Evolutionary conservation across 1,140 invertebrate species (phyloP).

Genomic region (Trachymyrmex septentrionalis): DNA sequence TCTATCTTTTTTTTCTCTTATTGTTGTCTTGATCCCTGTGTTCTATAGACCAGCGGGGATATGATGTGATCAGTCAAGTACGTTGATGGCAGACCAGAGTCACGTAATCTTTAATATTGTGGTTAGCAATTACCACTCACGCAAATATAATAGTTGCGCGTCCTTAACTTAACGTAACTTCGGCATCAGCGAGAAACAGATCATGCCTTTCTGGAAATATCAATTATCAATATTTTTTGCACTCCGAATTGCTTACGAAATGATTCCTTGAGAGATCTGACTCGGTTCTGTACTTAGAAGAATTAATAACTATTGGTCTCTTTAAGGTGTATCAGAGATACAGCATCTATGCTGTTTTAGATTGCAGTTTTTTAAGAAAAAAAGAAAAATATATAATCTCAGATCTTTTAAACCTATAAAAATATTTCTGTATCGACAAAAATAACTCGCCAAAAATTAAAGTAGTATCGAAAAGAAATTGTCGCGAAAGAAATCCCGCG

Average conservation of each 20-base stretch:
- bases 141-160: slow-evolving; percentile 3
- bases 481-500: not conserved
- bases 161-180: slow-evolving; percentile 18
- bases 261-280: slow-evolving; percentile 11
- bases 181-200: slow-evolving; percentile 3
- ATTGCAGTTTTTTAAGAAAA: not conserved
- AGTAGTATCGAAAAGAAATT: slow-evolving; percentile 25
- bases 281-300: not conserved
- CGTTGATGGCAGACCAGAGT: slow-evolving; percentile 51
- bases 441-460: slow-evolving; percentile 33
- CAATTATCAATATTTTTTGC: not conserved
- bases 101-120: slow-evolving; percentile 46
- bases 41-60: slow-evolving; percentile 32
- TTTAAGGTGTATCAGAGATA: slow-evolving; percentile 3
- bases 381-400: slow-evolving; percentile 18
- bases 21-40: slow-evolving; percentile 60
- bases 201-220: slow-evolving; percentile 18
- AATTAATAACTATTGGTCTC: slow-evolving; percentile 6
- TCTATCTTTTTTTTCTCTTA: slow-evolving; percentile 47
- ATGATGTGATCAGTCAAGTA: slow-evolving; percentile 66
- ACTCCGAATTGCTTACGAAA: slow-evolving; percentile 17
- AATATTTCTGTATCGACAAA: slow-evolving; percentile 30
- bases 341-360: not conserved
- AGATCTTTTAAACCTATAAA: slow-evolving; percentile 32
- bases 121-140: slow-evolving; percentile 39